These are phyloP conservation scores for Seladonia tumulorum DNA, from an alignment of 2,888 invertebrate genomes.

Conservation along the genomic window DNA sequence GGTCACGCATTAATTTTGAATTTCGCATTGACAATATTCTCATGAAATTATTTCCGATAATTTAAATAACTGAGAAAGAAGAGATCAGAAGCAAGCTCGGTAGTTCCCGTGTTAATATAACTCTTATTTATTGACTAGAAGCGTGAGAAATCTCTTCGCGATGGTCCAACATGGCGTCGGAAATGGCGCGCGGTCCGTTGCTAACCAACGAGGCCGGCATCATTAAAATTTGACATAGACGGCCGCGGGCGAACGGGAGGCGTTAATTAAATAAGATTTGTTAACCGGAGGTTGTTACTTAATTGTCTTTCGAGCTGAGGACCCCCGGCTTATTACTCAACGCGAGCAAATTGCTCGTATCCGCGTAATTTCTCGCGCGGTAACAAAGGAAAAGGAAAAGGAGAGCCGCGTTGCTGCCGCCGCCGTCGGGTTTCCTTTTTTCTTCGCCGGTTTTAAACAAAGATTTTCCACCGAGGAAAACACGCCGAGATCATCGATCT, in stretches of 20 bases:
- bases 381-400: constrained; percentile 69
- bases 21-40: too few relatives aligned
- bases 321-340: constrained; percentile 66
- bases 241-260: constrained; percentile 17
- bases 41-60: not conserved
- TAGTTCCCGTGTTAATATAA: not conserved
- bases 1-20: too few relatives aligned
- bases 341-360: constrained; percentile 68
- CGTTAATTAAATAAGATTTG: constrained; percentile 70
- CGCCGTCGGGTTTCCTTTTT: constrained; percentile 50
- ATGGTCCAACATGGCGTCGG: not conserved
- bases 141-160: not conserved
- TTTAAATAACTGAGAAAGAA: not conserved
- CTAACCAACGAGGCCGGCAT: not conserved
- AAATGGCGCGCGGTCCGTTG: not conserved
- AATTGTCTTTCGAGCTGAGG: constrained; percentile 59
- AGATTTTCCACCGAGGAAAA: constrained; percentile 46
- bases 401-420: constrained; percentile 26
- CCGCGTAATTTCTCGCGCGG: constrained; percentile 62
- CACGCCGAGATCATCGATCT: constrained; percentile 43
- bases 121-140: not conserved
- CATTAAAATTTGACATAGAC: constrained; percentile 17
- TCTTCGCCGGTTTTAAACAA: constrained; percentile 24
- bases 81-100: not conserved
- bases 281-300: constrained; percentile 70